Evolutionary conservation across 2,797 vertebrate species (phyloP).

Genomic region (Diplodus puntazzo): DNA sequence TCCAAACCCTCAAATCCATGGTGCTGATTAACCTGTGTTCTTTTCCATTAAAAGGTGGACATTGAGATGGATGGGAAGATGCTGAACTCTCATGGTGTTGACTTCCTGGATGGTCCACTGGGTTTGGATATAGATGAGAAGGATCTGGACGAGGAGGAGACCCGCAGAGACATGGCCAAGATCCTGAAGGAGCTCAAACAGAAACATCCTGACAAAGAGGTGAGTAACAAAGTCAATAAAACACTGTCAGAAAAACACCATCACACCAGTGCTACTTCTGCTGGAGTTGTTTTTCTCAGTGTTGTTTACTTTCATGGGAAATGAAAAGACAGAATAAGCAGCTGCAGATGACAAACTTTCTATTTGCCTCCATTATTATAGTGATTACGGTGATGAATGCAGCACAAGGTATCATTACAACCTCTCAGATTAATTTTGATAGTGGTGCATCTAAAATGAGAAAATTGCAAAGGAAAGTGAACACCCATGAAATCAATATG

Average conservation of each 20-base stretch:
- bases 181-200: constrained; percentile 99
- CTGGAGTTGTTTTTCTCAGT: background rate
- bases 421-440: constrained; percentile 20
- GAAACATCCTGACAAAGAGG: constrained; percentile 98
- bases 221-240: constrained; percentile 35
- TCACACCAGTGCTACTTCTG: background rate
- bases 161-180: constrained; percentile 96
- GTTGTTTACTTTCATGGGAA: constrained; percentile 4
- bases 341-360: constrained; percentile 22
- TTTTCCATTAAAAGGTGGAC: constrained; percentile 82
- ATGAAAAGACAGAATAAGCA: constrained; percentile 30
- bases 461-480: constrained; percentile 14
- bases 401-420: constrained; percentile 19
- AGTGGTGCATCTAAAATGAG: constrained; percentile 18
- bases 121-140: constrained; percentile 94
- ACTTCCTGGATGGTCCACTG: constrained; percentile 94
- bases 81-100: constrained; percentile 96
- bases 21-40: background rate
- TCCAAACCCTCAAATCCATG: background rate
- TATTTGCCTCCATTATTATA: constrained; percentile 22
- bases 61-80: constrained; percentile 99
- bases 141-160: constrained; percentile 96
- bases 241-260: background rate
- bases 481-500: constrained; percentile 3
- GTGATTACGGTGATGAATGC: constrained; percentile 45